Percentiles rank a stretch among this genome's conserved stretches.
phyloP scores from a whole-genome alignment of 1,140 invertebrate genomes.

The Dermatophagoides farinae region DNA sequence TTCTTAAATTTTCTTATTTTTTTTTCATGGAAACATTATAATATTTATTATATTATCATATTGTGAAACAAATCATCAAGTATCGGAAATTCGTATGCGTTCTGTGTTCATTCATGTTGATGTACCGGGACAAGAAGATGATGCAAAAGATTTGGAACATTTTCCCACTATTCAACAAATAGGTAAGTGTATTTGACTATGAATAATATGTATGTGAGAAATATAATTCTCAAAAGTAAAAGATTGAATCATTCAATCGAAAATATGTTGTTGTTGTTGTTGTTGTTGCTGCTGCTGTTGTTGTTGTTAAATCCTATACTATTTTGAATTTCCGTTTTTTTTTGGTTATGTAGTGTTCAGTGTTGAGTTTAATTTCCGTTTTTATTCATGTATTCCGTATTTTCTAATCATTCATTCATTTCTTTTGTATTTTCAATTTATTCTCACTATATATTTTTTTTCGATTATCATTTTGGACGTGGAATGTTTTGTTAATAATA shows the following conservation, averaged over 20 bases:
- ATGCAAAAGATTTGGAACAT: slow-evolving; percentile 41
- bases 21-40: background rate
- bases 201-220: background rate
- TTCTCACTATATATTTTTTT: too few relatives aligned
- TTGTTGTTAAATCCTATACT: too few relatives aligned
- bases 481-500: too few relatives aligned
- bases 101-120: slow-evolving; percentile 74
- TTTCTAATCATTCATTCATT: too few relatives aligned
- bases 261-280: background rate
- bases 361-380: too few relatives aligned
- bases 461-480: too few relatives aligned
- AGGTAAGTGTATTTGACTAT: background rate
- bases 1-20: background rate
- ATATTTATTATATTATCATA: background rate
- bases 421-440: too few relatives aligned
- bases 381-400: too few relatives aligned
- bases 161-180: slow-evolving; percentile 52
- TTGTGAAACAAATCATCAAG: background rate
- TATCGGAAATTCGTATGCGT: slow-evolving; percentile 59
- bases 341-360: too few relatives aligned
- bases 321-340: too few relatives aligned
- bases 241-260: background rate
- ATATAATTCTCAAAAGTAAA: too few relatives aligned
- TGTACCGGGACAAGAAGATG: slow-evolving; percentile 66
- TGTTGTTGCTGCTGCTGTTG: too few relatives aligned